Evolutionary conservation across 2,888 invertebrate genomes (phyloP), one percentile per base, ranked within the genome.

Genomic region (Orthonevra nobilis): DNA sequence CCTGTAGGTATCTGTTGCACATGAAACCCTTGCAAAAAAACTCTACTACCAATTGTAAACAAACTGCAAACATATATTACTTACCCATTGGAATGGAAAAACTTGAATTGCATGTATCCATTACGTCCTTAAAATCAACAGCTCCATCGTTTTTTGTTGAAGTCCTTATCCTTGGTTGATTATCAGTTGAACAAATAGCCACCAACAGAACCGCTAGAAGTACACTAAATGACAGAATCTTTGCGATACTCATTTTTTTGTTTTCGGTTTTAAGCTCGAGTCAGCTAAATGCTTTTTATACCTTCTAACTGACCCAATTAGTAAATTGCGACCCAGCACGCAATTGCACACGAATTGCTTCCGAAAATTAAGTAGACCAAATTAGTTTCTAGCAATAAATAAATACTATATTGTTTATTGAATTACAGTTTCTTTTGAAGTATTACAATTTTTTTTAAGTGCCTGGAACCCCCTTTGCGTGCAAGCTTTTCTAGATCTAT

Each of bases 51-150:
- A n/a, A n/a, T n/a, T n/a, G n/a, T n/a, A n/a, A n/a, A n/a, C n/a
- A n/a, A n/a, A n/a, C n/a, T n/a, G n/a, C n/a, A n/a, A n/a, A n/a
- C n/a, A n/a, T n/a, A n/a, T n/a, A n/a, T n/a, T n/a, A 75, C 89
- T 89, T 86, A 92, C 92, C 87, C 85, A 89, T 89, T 64, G 91
- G 89, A 60, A 90, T 90, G 5, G 89, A 87, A 82, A 90, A 92
- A 17, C 90, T 90, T 0, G 91, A 88, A 83, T 92, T 92, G 74
- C 92, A 92, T 2, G 85, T 83, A 2, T 84, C 85, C 88, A 90
- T 89, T 4, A 90, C 84, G 0, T 84, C 85, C 34, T 87, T 84
- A 2, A 90, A 81, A 83, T 91, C 89, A 9, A 89, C 66, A 1
- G 81, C 66, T 2, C 64, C 58, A 34, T 42, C 3, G 1, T 81